A percentile compares a stretch with the other conserved stretches of the same genome.
Evolutionary conservation across 2,888 invertebrate genomes (phyloP).

Genomic region (Apoderus coryli): DNA sequence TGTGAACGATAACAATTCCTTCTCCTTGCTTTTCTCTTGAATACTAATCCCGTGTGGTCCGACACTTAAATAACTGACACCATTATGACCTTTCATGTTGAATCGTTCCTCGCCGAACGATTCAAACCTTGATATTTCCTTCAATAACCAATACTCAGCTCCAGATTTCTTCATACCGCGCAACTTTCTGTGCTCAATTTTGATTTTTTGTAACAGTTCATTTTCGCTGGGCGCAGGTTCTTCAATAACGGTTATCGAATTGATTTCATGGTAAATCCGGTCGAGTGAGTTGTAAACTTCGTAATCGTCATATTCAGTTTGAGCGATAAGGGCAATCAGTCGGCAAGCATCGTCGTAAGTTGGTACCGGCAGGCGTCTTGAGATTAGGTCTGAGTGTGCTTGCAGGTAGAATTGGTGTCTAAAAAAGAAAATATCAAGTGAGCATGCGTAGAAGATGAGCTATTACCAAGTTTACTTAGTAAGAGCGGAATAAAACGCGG

Average conservation of each 20-base stretch:
- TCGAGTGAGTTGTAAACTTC: slow-evolving; percentile 44
- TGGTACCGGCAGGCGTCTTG: slow-evolving; percentile 55
- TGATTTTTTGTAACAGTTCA: slow-evolving; percentile 47
- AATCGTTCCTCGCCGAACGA: slow-evolving; percentile 78
- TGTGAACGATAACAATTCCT: slow-evolving; percentile 64
- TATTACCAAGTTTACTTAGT: too few species aligned
- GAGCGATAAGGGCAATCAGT: slow-evolving; percentile 64
- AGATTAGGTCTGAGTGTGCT: slow-evolving; percentile 60
- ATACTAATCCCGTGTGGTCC: slow-evolving; percentile 73
- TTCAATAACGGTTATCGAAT: slow-evolving; percentile 20
- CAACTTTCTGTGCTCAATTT: slow-evolving; percentile 43
- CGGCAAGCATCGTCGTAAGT: slow-evolving; percentile 55
- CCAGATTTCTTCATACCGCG: slow-evolving; percentile 52
- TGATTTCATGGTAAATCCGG: slow-evolving; percentile 44
- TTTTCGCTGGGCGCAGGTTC: slow-evolving; percentile 41
- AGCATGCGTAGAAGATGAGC: too few species aligned
- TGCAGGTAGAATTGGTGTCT: slow-evolving; percentile 74
- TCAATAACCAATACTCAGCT: slow-evolving; percentile 71
- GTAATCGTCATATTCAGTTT: slow-evolving; percentile 59
- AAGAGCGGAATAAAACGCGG: too few species aligned
- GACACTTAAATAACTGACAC: slow-evolving; percentile 48
- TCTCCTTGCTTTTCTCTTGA: slow-evolving; percentile 42
- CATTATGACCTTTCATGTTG: slow-evolving; percentile 46
- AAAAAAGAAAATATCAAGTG: slow-evolving; percentile 23
- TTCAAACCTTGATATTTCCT: slow-evolving; percentile 63